Evolutionary conservation across 2,797 vertebrate genomes (phyloP), one percentile per base, ranked within the genome.

Genomic region (Lacerta viridis): DNA sequence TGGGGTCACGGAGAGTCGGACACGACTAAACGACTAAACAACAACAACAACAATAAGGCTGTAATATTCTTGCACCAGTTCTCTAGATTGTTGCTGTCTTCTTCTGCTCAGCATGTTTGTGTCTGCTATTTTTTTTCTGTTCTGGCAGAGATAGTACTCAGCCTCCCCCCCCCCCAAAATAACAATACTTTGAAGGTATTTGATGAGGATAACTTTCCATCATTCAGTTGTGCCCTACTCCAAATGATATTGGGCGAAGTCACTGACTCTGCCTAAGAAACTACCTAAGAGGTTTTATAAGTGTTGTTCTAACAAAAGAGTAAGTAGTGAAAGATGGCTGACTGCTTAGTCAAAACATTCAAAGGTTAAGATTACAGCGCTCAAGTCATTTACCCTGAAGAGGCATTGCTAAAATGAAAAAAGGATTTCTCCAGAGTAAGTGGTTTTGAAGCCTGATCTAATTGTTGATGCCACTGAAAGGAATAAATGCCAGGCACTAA

Each of bases 261-360:
- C 88, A 71, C 84, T 0, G 0, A 92, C 93, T 94, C 89, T 94
- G 93, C 92, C 43, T 94, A 95, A 94, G 92, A 94, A 93, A 94
- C 94, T 94, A 93, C 81, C 61, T 83, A 69, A 88, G 93, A 91
- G 25, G 77, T 93, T 95, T 95, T 95, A 89, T 91, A 71, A 91
- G 77, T 92, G 88, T 94, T 93, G 33, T 93, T 94, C 94, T 94
- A 94, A 86, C 83, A 89, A 90, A 93, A 91, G 85, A 88, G 85
- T 93, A 94, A 76, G 88, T 92, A 93, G 81, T 92, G 90, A 95
- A 93, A 91, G 88, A 92, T 91, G 91, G 89, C 74, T 90, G 93
- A 90, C 76, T 90, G 55, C 80, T 92, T 88, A 93, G 86, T 87
- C 90, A 92, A 78, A 85, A 39, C 85, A 87, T 93, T 82, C 88